Evolutionary conservation across 2,113 vertebrate species (phyloP).

Genomic region (Electrona antarctica): DNA sequence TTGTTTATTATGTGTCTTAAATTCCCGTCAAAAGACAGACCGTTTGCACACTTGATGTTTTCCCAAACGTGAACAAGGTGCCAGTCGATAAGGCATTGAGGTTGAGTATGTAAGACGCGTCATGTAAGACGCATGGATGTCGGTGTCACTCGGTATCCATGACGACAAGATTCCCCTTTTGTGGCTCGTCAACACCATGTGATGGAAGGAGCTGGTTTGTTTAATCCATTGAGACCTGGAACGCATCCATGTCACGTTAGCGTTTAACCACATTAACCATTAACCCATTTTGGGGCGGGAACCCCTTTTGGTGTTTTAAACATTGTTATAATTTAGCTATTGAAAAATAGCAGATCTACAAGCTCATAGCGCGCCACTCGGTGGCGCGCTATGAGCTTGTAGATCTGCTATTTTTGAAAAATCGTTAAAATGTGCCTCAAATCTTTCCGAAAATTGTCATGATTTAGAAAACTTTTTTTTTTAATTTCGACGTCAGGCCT

Average conservation of each 20-base stretch:
- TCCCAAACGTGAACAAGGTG: background rate
- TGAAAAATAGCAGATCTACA: no score
- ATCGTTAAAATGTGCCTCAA: no score
- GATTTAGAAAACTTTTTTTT: background rate
- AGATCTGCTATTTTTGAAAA: no score
- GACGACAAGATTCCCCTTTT: slow-evolving; percentile 51
- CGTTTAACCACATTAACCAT: no score
- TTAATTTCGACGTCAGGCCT: no score
- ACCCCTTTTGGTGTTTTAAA: no score
- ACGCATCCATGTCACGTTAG: no score
- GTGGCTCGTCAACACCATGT: slow-evolving; percentile 39
- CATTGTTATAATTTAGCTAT: no score
- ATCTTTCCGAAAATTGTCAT: no score
- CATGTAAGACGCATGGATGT: slow-evolving; percentile 63
- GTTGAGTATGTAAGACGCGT: slow-evolving; percentile 62
- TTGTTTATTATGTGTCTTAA: slow-evolving; percentile 28
- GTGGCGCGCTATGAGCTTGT: no score
- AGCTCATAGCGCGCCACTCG: no score
- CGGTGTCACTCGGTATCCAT: slow-evolving; percentile 62
- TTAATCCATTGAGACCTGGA: slow-evolving; percentile 47
- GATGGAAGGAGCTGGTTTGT: slow-evolving; percentile 20
- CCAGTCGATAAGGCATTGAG: slow-evolving; percentile 34
- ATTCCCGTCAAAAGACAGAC: slow-evolving; percentile 3
- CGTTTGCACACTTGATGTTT: slow-evolving; percentile 20
- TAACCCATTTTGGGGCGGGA: no score